Base-by-base conservation (phyloP, 2,888 invertebrate species). In the Alentia gelatinosa region DNA sequence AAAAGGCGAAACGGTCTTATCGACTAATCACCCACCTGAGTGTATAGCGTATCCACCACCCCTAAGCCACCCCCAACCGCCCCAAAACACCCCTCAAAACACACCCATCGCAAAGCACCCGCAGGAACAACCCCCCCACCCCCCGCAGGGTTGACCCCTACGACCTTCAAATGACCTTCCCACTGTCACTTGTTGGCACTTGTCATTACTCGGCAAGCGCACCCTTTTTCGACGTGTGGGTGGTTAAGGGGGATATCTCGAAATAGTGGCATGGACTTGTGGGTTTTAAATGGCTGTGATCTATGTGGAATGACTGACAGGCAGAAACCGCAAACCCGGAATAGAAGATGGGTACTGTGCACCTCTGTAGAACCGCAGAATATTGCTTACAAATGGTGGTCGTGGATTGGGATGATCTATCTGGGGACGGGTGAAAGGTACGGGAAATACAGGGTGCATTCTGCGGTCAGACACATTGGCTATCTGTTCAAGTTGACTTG, bases 121-220 rank as follows among this genome's bases (percentile, higher is more conserved):
- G n/a, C n/a, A n/a, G n/a, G n/a, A n/a, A n/a, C n/a, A n/a, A n/a
- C n/a, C n/a, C n/a, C n/a, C n/a, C n/a, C n/a, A n/a, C n/a, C n/a
- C n/a, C n/a, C n/a, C 15, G 12, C 15, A 30, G 68, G 68, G 26
- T 30, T 68, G 68, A 68, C 68, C 68, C 68, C 68, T 68, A 12
- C 33, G 26, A 68, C 68, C 26, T 30, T 26, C 4, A 4, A 3
- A 12, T 68, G 68, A 68, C 68, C 68, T 68, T 30, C 68, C 23
- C n/a, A 30, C 68, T 68, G 68, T 68, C 68, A 68, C 68, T 68
- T 68, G 68, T 68, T 68, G 68, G 68, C 30, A 68, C 68, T 30
- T 68, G 68, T 68, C 68, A 30, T 68, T 68, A 68, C 30, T 26
- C 26, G 5, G 68, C 15, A 30, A 68, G 33, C 68, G 30, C 12